These are phyloP conservation scores for Heloderma charlesbogerti DNA, from an alignment of 2,113 vertebrate species.

Conservation along the genomic window DNA sequence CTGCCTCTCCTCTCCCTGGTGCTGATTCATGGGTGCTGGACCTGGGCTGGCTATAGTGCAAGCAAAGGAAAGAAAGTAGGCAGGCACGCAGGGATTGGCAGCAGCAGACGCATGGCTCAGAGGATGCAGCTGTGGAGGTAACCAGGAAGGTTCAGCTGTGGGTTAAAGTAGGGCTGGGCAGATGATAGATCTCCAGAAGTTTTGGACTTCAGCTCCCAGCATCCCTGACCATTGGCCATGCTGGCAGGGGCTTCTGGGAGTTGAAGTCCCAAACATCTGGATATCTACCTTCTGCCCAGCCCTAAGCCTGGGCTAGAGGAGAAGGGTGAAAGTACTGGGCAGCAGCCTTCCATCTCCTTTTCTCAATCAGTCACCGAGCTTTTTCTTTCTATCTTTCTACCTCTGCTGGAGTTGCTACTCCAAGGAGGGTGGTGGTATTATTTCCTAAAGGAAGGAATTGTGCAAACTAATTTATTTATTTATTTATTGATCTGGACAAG, in stretches of 20 bases:
- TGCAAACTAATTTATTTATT: background rate
- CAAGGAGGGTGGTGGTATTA: background rate
- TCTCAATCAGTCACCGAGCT: background rate
- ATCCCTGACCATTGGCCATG: too few species aligned
- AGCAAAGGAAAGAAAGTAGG: background rate
- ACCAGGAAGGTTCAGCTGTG: background rate
- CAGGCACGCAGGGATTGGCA: background rate
- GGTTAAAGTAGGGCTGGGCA: background rate
- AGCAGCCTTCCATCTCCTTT: background rate
- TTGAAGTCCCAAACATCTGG: too few species aligned
- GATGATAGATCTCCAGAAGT: too few species aligned
- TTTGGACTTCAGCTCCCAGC: too few species aligned
- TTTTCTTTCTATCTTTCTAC: background rate
- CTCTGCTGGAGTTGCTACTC: background rate
- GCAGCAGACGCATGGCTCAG: background rate
- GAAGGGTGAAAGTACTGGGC: background rate
- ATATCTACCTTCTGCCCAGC: too few species aligned
- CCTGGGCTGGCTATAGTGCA: too few species aligned
- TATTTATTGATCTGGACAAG: background rate
- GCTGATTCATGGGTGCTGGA: background rate
- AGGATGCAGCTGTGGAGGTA: background rate
- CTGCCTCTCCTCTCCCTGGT: background rate
- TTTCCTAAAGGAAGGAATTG: background rate
- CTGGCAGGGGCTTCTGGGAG: too few species aligned
- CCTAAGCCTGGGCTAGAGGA: too few species aligned